phyloP scores from a whole-genome alignment of 35 echinoderm and acorn worm species.

The Amphiura filiformis region DNA sequence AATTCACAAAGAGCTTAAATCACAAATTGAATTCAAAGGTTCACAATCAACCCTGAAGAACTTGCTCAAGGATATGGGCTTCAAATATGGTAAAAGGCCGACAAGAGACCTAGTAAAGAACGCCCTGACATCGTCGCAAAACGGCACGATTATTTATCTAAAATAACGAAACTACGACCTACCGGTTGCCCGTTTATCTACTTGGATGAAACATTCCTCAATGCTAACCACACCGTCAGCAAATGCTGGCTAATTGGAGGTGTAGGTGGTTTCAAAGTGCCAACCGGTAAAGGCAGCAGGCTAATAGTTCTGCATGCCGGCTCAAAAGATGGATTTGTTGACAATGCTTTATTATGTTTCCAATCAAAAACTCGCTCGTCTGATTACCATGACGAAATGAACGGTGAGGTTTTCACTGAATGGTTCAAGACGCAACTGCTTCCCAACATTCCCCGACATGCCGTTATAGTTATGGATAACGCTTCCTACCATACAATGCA shows the following conservation, averaged over 20 bases:
- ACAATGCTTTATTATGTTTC: background rate
- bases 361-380: background rate
- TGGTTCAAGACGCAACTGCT: background rate
- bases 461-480: background rate
- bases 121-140: too few species aligned
- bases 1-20: too few species aligned
- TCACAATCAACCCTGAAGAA: too few species aligned
- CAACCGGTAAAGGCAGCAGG: background rate
- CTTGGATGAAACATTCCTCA: background rate
- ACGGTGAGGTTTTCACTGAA: background rate
- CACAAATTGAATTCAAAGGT: too few species aligned
- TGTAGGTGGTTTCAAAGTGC: background rate
- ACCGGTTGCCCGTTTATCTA: too few species aligned
- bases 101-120: too few species aligned
- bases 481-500: background rate
- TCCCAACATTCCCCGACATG: background rate
- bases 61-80: too few species aligned
- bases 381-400: constrained; percentile 3
- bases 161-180: too few species aligned
- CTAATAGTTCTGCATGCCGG: background rate
- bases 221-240: background rate
- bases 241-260: background rate
- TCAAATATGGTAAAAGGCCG: too few species aligned
- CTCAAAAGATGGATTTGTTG: background rate
- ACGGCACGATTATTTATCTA: too few species aligned